Conservation (phyloP, 1,140 invertebrate species). For the Cheumatopsyche charites region DNA sequence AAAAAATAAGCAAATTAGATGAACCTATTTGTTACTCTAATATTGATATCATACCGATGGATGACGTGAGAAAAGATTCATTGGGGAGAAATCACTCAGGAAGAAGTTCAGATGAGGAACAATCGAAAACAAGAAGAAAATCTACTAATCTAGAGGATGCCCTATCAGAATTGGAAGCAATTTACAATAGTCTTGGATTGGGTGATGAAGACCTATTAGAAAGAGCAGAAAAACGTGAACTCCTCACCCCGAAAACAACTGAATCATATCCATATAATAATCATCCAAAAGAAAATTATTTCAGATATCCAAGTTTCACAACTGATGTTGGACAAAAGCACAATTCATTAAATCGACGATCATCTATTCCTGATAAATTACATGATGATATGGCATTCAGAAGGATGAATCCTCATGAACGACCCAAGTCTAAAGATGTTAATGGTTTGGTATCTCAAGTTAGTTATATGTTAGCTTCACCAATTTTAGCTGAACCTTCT, state of each 20-base stretch:
- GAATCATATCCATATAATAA: slow-evolving; percentile 42
- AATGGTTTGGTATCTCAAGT: slow-evolving; percentile 67
- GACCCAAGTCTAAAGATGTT: slow-evolving; percentile 61
- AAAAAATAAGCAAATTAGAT: slow-evolving; percentile 36
- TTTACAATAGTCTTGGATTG: slow-evolving; percentile 82
- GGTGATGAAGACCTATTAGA: slow-evolving; percentile 83
- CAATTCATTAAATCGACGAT: slow-evolving; percentile 49
- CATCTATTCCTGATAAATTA: slow-evolving; percentile 66
- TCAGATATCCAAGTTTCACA: slow-evolving; percentile 38
- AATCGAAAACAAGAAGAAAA: slow-evolving; percentile 61
- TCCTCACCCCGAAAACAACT: slow-evolving; percentile 59
- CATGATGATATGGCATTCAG: slow-evolving; percentile 83
- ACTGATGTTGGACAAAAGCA: slow-evolving; percentile 6
- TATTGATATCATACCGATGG: slow-evolving; percentile 47
- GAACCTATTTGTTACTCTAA: slow-evolving; percentile 47
- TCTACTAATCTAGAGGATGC: slow-evolving; percentile 85
- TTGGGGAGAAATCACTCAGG: slow-evolving; percentile 20
- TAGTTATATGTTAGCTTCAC: slow-evolving; percentile 76
- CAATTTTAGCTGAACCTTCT: slow-evolving; percentile 62
- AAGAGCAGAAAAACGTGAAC: slow-evolving; percentile 75
- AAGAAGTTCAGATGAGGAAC: slow-evolving; percentile 56
- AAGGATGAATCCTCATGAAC: slow-evolving; percentile 67
- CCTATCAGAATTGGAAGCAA: slow-evolving; percentile 84
- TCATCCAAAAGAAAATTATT: slow-evolving; percentile 45
- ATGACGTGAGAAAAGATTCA: slow-evolving; percentile 37